Conservation (phyloP, 1,140 invertebrate species). For the Callitettix versicolor region DNA sequence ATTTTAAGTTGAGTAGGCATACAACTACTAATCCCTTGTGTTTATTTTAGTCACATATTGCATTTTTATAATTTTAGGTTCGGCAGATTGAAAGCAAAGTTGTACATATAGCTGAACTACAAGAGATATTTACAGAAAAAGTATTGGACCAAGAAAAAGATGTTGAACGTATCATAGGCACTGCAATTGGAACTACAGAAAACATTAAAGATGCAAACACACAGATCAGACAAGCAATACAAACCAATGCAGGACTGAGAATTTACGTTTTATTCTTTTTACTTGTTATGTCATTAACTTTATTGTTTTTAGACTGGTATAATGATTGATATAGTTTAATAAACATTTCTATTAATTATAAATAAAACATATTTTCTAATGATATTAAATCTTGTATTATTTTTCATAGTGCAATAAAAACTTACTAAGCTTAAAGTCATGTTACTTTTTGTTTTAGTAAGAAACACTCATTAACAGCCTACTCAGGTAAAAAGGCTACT, state of each 20-base stretch:
- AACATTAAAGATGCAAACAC: constrained; percentile 95
- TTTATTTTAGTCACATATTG: no score
- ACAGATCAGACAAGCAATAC: constrained; percentile 90
- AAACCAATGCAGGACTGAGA: constrained; percentile 86
- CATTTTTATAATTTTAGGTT: constrained; percentile 51
- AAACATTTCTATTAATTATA: no score
- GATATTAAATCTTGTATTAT: no score
- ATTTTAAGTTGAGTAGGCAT: no score
- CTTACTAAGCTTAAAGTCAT: no score
- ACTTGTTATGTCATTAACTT: constrained; percentile 87
- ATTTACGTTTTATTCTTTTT: constrained; percentile 93
- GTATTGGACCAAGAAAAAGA: constrained; percentile 91
- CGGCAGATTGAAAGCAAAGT: constrained; percentile 86
- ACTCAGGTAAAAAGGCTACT: no score
- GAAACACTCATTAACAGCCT: no score
- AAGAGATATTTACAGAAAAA: constrained; percentile 94
- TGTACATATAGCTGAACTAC: constrained; percentile 89
- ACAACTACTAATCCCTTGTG: no score
- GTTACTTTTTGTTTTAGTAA: no score
- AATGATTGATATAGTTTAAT: constrained; percentile 40
- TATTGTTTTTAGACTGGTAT: constrained; percentile 97
- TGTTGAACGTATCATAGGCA: constrained; percentile 78
- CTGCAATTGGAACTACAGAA: constrained; percentile 82
- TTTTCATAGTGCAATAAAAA: no score
- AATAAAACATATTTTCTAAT: no score